Evolutionary conservation across 2,797 vertebrate species (phyloP).

Genomic region (Lepus townsendii): DNA sequence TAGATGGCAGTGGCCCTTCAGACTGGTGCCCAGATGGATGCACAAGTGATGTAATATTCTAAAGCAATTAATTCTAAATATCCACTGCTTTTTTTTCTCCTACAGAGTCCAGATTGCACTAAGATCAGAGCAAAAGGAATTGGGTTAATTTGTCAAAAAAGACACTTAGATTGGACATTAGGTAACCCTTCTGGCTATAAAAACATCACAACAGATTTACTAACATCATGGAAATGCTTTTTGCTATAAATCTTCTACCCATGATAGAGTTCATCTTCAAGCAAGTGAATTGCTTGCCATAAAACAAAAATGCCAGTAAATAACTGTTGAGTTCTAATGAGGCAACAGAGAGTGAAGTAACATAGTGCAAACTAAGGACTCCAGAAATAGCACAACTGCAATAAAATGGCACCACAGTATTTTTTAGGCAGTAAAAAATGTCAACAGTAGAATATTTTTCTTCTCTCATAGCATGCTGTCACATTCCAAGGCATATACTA

Average conservation of each 20-base stretch:
- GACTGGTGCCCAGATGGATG: background rate
- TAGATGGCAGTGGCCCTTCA: background rate
- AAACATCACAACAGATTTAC: background rate
- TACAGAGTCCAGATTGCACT: background rate
- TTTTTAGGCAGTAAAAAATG: background rate
- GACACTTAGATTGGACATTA: background rate
- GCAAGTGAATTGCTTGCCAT: background rate
- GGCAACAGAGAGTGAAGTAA: background rate
- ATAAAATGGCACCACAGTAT: background rate
- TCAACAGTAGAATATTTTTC: background rate
- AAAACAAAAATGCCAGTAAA: background rate
- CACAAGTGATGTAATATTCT: background rate
- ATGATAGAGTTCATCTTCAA: background rate
- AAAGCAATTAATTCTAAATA: background rate
- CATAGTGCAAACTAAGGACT: background rate
- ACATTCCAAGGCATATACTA: background rate
- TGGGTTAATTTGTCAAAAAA: background rate
- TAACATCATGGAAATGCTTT: background rate
- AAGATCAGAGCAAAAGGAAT: conserved; percentile 51
- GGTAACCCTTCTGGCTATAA: background rate
- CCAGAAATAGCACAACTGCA: background rate
- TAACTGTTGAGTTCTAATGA: background rate
- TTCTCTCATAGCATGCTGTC: background rate
- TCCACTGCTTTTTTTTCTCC: background rate
- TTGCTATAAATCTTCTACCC: background rate